Percentiles rank a stretch among this genome's conserved stretches.
phyloP scores from a whole-genome alignment of 2,888 invertebrate species.

The Drosophila acutilabella region DNA sequence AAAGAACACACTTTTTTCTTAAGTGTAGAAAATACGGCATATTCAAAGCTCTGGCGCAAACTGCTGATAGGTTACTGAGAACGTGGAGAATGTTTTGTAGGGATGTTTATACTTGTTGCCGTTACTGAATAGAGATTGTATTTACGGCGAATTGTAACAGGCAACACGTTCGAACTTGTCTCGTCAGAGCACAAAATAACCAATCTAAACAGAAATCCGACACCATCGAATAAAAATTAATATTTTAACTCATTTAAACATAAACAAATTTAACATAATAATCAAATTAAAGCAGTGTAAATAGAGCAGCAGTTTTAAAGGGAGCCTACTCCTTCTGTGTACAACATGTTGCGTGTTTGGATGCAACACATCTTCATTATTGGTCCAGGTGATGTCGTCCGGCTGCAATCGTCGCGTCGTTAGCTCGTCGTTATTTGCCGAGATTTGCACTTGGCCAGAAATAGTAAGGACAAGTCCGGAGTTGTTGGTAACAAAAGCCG shows the following conservation, averaged over 20 bases:
- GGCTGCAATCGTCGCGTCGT: conserved; percentile 53
- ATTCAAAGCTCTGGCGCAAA: conserved; percentile 40
- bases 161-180: conserved; percentile 73
- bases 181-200: neutral
- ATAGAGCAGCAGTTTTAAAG: neutral
- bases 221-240: neutral
- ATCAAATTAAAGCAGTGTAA: too few species aligned
- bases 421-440: conserved; percentile 56
- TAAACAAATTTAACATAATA: neutral
- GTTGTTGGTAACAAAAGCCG: conserved; percentile 45
- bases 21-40: conserved; percentile 32
- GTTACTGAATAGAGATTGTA: conserved; percentile 41
- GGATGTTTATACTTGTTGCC: conserved; percentile 75
- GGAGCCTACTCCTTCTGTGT: neutral
- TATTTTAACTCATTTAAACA: neutral
- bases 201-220: neutral
- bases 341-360: conserved; percentile 44
- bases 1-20: neutral
- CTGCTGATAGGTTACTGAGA: conserved; percentile 57
- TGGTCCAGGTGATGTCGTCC: conserved; percentile 53
- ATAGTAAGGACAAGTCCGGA: conserved; percentile 42
- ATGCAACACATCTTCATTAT: conserved; percentile 58
- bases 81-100: conserved; percentile 31
- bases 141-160: conserved; percentile 70
- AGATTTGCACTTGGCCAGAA: conserved; percentile 62